A percentile compares a stretch with the other conserved stretches of the same genome.
phyloP scores from a whole-genome alignment of 2,888 invertebrate genomes.

The Caenorhabditis macrosperma region DNA sequence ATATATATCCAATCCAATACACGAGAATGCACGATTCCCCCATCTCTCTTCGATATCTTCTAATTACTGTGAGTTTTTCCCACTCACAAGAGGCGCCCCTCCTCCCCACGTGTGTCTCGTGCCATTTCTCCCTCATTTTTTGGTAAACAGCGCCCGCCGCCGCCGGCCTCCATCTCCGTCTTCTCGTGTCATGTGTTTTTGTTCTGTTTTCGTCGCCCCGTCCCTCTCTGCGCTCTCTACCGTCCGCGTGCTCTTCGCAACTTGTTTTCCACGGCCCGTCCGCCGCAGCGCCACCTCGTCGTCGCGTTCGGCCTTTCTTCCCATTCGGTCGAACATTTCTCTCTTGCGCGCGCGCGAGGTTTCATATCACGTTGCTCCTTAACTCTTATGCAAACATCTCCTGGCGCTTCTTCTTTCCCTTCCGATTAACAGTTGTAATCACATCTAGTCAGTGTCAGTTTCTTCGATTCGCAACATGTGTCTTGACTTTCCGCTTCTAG shows the following conservation, averaged over 20 bases:
- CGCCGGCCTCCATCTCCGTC: background rate
- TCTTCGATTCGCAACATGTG: slow-evolving; percentile 5
- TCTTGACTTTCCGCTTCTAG: slow-evolving; percentile 5
- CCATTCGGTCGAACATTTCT: slow-evolving; percentile 25
- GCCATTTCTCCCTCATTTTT: slow-evolving; percentile 23
- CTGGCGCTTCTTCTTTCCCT: background rate
- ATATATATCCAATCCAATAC: too few species aligned
- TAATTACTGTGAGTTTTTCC: too few species aligned
- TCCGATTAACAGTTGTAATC: background rate
- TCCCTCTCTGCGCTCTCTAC: slow-evolving; percentile 17
- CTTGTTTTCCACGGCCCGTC: slow-evolving; percentile 39
- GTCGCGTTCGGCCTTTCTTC: slow-evolving; percentile 13
- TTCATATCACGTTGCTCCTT: slow-evolving; percentile 6
- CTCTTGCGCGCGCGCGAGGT: background rate
- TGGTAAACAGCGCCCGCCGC: slow-evolving; percentile 34
- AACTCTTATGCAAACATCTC: slow-evolving; percentile 11
- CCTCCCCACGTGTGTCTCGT: slow-evolving; percentile 10
- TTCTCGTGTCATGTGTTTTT: slow-evolving; percentile 51
- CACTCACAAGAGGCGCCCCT: background rate
- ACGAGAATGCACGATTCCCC: too few species aligned
- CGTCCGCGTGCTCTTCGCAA: slow-evolving; percentile 36
- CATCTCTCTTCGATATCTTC: background rate
- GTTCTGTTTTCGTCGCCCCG: slow-evolving; percentile 40
- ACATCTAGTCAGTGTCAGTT: background rate
- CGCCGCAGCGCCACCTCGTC: slow-evolving; percentile 8